Base-by-base conservation (phyloP, 2,888 invertebrate genomes). In the Cryptocephalus primarius region DNA sequence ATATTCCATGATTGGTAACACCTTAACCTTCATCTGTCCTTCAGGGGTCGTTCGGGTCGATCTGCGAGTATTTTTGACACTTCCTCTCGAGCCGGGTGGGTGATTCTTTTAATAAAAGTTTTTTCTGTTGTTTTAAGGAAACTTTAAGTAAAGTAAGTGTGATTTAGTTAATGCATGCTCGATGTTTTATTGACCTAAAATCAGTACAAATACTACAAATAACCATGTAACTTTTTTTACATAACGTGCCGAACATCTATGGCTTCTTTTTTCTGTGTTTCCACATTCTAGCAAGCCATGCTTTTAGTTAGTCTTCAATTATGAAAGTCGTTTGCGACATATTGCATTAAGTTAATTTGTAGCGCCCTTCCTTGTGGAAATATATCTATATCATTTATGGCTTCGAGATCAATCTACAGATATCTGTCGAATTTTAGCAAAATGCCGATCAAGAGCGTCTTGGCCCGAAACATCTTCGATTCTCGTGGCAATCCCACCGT, bases 401-500 rank as follows among this genome's bases (percentile, higher is more conserved):
- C 43, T 4, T 36, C 43, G 9, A n/a, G 43, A 12, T 43, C 43
- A 34, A 39, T 34, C 12, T 46, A 43, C 39, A 40, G 46, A 33
- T 46, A 42, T 43, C 41, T 40, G 10, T 39, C 34, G 31, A 31
- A 14, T 33, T 22, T 39, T 32, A 42, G 39, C 41, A 71, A 63
- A 46, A 95, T 94, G 94, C 83, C 92, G 50, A 90, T 96, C 72
- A 83, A 86, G 72, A 87, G 88, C 54, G 85, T 97, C 66, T 83
- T 86, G 67, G 97, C 97, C 57, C 90, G 97, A 70, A 92, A 93
- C 75, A 97, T 99, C 73, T 99, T 91, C 72, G 99, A 99, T 77
- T 97, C 96, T 48, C 88, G 97, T 71, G 99, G 99, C 54, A 97
- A 99, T 69, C 99, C 99, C 56, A 99, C 99, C 39, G 95, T 99